A percentile compares a stretch with the other conserved stretches of the same genome.
These are phyloP conservation scores for Calonectris borealis DNA, from an alignment of 2,113 vertebrate genomes.

Conservation along the genomic window DNA sequence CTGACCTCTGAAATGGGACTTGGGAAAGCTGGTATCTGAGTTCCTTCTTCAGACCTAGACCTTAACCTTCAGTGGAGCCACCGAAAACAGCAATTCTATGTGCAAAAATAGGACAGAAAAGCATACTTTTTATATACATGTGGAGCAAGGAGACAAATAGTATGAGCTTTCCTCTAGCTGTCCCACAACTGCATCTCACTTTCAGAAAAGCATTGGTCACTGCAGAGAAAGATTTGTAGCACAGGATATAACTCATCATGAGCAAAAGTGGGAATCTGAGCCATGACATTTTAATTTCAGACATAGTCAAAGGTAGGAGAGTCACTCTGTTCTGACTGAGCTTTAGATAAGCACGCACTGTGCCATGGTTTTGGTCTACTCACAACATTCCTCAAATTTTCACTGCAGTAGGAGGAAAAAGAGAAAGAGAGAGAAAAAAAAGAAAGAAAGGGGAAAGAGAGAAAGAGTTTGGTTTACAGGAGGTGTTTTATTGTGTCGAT, in stretches of 20 bases:
- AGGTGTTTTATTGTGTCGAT: slow-evolving; percentile 56
- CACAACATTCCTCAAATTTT: slow-evolving; percentile 57
- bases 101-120: not conserved
- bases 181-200: not conserved
- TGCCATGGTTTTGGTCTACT: not conserved
- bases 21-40: not conserved
- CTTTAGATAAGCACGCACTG: slow-evolving; percentile 20
- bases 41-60: not conserved
- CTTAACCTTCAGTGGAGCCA: not conserved
- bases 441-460: not conserved
- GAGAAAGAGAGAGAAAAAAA: not conserved
- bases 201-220: not conserved
- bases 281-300: slow-evolving; percentile 18
- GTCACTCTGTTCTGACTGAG: slow-evolving; percentile 15
- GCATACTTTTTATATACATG: rapidly evolving
- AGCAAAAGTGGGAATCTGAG: slow-evolving; percentile 25
- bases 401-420: slow-evolving; percentile 24
- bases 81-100: rapidly evolving
- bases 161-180: not conserved
- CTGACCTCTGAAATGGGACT: not conserved
- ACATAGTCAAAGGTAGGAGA: not conserved
- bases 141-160: not conserved
- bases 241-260: not conserved
- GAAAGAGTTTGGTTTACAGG: slow-evolving; percentile 25
- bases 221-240: not conserved